phyloP scores from a whole-genome alignment of 2,888 invertebrate species.

The Micropterix aruncella region DNA sequence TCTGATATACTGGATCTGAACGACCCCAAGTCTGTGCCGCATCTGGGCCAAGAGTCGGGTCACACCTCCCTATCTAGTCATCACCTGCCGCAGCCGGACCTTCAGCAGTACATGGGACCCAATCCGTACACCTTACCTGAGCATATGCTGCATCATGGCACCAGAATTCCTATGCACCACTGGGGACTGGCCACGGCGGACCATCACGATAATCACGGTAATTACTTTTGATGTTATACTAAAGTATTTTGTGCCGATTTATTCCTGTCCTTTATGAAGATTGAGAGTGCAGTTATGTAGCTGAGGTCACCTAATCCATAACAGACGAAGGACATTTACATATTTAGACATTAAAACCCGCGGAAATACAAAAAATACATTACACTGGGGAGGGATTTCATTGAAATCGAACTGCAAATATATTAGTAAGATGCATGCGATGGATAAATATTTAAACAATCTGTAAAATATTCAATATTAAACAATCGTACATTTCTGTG shows the following conservation, averaged over 20 bases:
- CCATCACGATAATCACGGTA: slow-evolving; percentile 28
- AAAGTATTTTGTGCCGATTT: no score
- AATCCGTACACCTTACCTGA: slow-evolving; percentile 26
- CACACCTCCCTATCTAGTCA: slow-evolving; percentile 9
- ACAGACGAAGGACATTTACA: no score
- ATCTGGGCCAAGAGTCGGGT: slow-evolving; percentile 12
- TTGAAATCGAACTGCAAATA: no score
- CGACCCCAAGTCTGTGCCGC: slow-evolving; percentile 40
- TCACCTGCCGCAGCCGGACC: slow-evolving; percentile 20
- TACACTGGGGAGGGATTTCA: no score
- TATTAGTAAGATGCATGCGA: no score
- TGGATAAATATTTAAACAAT: no score
- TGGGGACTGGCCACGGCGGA: slow-evolving; percentile 28
- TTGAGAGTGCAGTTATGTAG: slow-evolving; percentile 3
- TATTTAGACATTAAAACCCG: no score
- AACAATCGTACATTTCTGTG: no score
- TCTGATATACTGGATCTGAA: slow-evolving; percentile 88
- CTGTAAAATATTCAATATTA: no score
- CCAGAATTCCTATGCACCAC: slow-evolving; percentile 25
- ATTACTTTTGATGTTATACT: slow-evolving; percentile 13
- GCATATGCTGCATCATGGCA: not conserved
- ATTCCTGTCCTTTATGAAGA: no score
- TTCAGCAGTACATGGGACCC: slow-evolving; percentile 25
- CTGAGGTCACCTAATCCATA: slow-evolving; percentile 8
- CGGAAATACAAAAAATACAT: no score